Conservation (phyloP, 2,888 invertebrate genomes). For the Cactoblastis cactorum region DNA sequence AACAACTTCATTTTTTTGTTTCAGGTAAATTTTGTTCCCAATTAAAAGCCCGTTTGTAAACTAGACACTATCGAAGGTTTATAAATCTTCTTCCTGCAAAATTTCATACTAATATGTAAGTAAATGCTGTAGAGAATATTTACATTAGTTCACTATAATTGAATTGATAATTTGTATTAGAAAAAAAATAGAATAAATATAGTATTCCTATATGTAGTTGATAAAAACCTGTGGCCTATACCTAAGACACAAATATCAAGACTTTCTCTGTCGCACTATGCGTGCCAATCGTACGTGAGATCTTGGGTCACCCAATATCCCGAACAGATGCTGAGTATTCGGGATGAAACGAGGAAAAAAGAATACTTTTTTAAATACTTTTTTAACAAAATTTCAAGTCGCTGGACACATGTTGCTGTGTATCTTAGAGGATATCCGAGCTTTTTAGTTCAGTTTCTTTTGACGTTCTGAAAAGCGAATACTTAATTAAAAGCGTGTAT, state of each 20-base stretch:
- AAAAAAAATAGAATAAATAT: too few relatives aligned
- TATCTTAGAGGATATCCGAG: slow-evolving; percentile 53
- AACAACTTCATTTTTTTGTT: not conserved
- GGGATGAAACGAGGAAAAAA: slow-evolving; percentile 40
- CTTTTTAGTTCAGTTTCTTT: slow-evolving; percentile 36
- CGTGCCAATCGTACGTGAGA: slow-evolving; percentile 41
- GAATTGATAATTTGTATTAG: too few relatives aligned
- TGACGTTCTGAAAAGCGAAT: slow-evolving; percentile 30
- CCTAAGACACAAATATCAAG: slow-evolving; percentile 28
- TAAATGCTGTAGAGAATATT: too few relatives aligned
- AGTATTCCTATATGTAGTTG: too few relatives aligned
- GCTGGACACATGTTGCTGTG: slow-evolving; percentile 46
- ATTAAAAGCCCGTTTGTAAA: too few relatives aligned
- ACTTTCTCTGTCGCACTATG: slow-evolving; percentile 18
- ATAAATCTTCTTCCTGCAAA: too few relatives aligned
- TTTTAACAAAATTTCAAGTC: slow-evolving; percentile 26
- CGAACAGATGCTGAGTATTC: slow-evolving; percentile 58
- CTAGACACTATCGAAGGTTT: too few relatives aligned
- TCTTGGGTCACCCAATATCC: slow-evolving; percentile 66
- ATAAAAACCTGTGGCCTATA: too few relatives aligned
- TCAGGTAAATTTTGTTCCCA: not conserved
- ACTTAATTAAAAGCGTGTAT: too few relatives aligned
- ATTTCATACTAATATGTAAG: too few relatives aligned
- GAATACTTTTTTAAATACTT: slow-evolving; percentile 43
- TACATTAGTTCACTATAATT: too few relatives aligned